phyloP scores from a whole-genome alignment of 2,797 vertebrate genomes.

The Dromococcyx pavoninus region DNA sequence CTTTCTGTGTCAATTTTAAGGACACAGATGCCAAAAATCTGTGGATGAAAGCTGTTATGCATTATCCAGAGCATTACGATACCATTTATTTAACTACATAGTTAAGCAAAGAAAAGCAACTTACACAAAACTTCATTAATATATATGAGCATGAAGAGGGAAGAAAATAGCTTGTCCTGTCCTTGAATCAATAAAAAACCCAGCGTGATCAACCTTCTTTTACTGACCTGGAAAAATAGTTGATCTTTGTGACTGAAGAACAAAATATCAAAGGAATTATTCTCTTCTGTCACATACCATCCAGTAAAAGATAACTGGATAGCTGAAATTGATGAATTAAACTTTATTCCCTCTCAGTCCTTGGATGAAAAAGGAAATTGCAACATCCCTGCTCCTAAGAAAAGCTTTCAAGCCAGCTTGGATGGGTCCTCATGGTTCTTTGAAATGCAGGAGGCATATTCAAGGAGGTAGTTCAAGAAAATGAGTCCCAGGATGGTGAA shows the following conservation, averaged over 20 bases:
- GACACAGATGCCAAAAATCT: constrained; percentile 15
- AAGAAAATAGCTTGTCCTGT: background rate
- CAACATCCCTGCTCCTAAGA: background rate
- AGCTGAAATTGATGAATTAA: background rate
- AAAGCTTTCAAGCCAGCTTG: background rate
- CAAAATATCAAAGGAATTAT: background rate
- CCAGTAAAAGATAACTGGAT: background rate
- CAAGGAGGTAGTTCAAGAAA: background rate
- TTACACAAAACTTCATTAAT: background rate
- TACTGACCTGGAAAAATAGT: background rate
- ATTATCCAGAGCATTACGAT: background rate
- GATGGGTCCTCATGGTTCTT: background rate
- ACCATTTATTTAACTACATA: background rate
- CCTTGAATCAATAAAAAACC: background rate
- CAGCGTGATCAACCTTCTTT: background rate
- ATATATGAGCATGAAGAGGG: background rate
- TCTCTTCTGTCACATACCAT: background rate
- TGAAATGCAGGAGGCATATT: background rate
- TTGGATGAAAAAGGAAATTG: background rate
- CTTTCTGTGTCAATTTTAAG: background rate
- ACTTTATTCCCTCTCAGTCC: background rate
- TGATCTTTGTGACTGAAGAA: background rate
- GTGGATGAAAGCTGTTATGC: background rate
- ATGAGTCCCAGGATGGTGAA: background rate
- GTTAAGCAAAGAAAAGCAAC: constrained; percentile 18